Percentiles rank a stretch among this genome's conserved stretches.
Conservation (phyloP, 1,140 invertebrate species). For the Aphaenogaster floridana region DNA sequence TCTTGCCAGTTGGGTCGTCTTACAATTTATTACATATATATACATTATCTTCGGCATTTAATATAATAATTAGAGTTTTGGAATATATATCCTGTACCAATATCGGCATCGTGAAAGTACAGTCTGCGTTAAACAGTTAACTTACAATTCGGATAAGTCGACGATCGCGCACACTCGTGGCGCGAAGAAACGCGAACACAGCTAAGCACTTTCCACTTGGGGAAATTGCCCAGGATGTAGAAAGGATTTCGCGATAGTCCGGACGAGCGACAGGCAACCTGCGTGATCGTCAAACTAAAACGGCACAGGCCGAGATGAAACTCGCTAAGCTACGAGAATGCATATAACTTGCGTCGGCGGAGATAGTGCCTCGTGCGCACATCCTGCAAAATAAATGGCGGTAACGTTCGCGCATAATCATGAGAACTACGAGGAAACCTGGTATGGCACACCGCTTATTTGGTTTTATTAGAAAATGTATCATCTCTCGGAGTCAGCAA, state of each 20-base stretch:
- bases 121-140: neutral
- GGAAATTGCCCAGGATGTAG: slow-evolving; percentile 71
- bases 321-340: slow-evolving; percentile 17
- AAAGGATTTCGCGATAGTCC: slow-evolving; percentile 73
- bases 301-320: slow-evolving; percentile 55
- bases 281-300: slow-evolving; percentile 73
- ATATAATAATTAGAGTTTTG: neutral
- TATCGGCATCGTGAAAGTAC: neutral
- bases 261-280: slow-evolving; percentile 63
- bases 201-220: slow-evolving; percentile 67
- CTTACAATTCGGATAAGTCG: slow-evolving; percentile 12
- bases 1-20: too few relatives aligned
- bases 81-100: neutral
- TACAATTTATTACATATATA: neutral
- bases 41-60: neutral
- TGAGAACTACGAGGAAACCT: neutral
- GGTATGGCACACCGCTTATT: neutral
- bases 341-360: neutral
- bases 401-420: neutral
- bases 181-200: slow-evolving; percentile 45
- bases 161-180: neutral
- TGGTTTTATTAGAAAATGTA: neutral
- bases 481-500: neutral
- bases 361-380: neutral
- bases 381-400: slow-evolving; percentile 29